Base-by-base conservation (phyloP, 2,888 invertebrate species). In the Caenorhabditis panamensis region DNA sequence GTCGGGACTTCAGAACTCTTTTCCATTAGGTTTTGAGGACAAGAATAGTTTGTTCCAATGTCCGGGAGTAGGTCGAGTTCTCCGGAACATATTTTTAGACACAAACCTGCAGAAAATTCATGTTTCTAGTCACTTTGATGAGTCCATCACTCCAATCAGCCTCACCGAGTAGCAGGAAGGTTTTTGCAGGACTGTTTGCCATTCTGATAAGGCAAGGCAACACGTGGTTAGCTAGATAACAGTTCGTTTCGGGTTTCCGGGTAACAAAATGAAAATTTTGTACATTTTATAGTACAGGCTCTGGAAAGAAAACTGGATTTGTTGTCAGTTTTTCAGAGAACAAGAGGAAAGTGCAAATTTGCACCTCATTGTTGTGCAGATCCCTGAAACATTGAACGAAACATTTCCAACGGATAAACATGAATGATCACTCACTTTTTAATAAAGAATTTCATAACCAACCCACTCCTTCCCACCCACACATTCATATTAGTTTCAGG, bases 1-100 rank as follows among this genome's bases (percentile, higher is more conserved):
- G 82, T 86, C 31, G 87, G 87, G 0, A 82, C 66, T 2, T 54
- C 72, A 49, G 69, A 69, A 49, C 86, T 86, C 8, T 78, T 75
- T n/a, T 69, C 80, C 84, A 85, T 86, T 1, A 79, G 1, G 6
- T 59, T 58, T 0, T 53, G 63, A 41, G 64, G 69, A 47, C 83
- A 83, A 5, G 72, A 36, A 61, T 82, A 83, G 41, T 62, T 67
- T 0, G 71, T 71, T 28, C 24, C 44, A 13, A 71, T 72, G 36
- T n/a, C n/a, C n/a, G n/a, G n/a, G n/a, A n/a, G n/a, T n/a, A n/a
- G n/a, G n/a, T 24, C 0, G 20, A 28, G 1, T 56, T 6, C n/a
- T 16, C 4, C 24, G 3, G 8, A n/a, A n/a, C n/a, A n/a, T n/a
- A n/a, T n/a, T n/a, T 22, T 20, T 20, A 26, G 3, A 28, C n/a